These are phyloP conservation scores for Philonicus albiceps DNA, from an alignment of 2,888 invertebrate species.

Conservation along the genomic window DNA sequence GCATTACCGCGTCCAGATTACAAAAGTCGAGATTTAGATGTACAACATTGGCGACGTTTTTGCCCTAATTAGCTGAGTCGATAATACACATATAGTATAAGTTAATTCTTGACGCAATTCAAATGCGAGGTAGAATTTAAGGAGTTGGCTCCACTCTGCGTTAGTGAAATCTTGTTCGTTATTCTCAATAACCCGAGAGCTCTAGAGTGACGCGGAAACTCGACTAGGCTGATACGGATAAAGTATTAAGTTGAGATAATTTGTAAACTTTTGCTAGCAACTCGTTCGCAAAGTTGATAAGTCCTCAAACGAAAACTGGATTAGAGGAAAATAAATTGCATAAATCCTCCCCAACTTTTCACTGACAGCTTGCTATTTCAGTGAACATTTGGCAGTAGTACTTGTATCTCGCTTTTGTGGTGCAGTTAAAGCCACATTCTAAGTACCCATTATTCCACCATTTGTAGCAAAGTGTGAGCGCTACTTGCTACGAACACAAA, in stretches of 20 bases:
- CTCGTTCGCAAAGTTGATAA: neutral
- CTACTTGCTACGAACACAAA: neutral
- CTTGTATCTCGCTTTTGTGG: neutral
- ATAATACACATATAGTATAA: neutral
- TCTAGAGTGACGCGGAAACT: neutral
- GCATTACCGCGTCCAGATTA: neutral
- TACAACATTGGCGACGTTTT: neutral
- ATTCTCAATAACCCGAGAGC: neutral
- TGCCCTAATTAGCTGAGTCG: neutral
- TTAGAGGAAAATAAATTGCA: slow-evolving; percentile 20
- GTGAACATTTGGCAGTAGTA: neutral
- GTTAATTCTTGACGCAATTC: neutral
- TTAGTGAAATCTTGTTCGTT: neutral
- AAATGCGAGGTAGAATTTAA: neutral
- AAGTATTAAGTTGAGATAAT: slow-evolving; percentile 3
- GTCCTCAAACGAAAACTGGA: neutral
- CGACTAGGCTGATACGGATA: neutral
- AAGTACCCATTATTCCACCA: neutral
- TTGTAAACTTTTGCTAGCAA: neutral
- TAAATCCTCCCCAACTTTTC: neutral
- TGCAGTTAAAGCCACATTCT: neutral
- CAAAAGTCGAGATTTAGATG: neutral
- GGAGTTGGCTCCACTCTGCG: neutral
- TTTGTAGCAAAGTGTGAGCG: neutral
- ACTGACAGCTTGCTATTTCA: neutral